Conservation (phyloP, 2,113 vertebrate genomes). For the Eublepharis macularius region DNA sequence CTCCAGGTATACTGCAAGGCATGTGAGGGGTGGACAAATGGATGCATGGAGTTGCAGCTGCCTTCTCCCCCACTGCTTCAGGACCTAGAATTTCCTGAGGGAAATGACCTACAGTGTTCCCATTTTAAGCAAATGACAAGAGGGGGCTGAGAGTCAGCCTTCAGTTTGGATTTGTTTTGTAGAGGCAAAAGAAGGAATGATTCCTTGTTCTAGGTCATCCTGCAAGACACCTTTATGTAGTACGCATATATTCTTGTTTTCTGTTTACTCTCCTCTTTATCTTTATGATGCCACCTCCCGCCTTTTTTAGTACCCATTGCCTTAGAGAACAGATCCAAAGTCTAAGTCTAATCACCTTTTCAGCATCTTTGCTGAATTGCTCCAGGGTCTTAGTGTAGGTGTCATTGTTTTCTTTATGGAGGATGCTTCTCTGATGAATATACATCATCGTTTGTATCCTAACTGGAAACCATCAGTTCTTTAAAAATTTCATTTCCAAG, state of each 20-base stretch:
- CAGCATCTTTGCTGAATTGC: constrained; percentile 5
- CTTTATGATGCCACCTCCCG: background rate
- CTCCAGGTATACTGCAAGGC: background rate
- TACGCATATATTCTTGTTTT: background rate
- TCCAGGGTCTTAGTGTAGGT: background rate
- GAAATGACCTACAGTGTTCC: background rate
- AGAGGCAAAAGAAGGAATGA: no score
- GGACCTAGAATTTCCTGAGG: background rate
- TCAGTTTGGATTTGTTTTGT: background rate
- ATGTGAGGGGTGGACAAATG: background rate
- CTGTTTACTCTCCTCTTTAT: constrained; percentile 11
- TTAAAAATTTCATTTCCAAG: background rate
- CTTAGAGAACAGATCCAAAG: constrained; percentile 27
- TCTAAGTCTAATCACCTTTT: constrained; percentile 14
- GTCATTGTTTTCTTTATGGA: constrained; percentile 14
- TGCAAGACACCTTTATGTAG: background rate
- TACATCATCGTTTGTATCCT: constrained; percentile 7
- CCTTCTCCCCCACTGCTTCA: background rate
- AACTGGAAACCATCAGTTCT: background rate
- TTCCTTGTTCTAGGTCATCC: constrained; percentile 22
- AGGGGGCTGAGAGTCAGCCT: background rate
- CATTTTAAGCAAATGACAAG: background rate
- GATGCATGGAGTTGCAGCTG: no score
- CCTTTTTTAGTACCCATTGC: background rate
- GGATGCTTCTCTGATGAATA: background rate